Evolutionary conservation across 1,140 invertebrate species (phyloP), one percentile per base, ranked within the genome.

Genomic region (Nylanderia fulva): DNA sequence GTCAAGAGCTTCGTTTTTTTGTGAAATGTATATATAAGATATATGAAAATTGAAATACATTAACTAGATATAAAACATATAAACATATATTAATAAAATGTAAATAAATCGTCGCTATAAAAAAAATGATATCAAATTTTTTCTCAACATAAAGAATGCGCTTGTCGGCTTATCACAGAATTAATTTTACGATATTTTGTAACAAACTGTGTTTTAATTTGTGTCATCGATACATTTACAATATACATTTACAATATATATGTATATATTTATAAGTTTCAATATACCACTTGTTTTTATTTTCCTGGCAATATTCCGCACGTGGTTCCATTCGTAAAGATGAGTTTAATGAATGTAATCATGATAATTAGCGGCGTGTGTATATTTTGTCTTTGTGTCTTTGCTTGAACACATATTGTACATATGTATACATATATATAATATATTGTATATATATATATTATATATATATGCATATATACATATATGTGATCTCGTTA

Each of bases 181-280:
- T 24, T 27, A 72, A 60, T 6, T 18, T 58, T 15, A 33, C 15
- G 36, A 63, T 48, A 72, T 79, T 89, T 92, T 92, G 92, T 94
- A 94, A 94, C 93, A 94, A 94, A 94, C 91, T 91, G 90, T 92
- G 90, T 88, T 94, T 76, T 94, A 93, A 94, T 54, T 93, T 94
- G 90, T 93, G 91, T 94, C 86, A 91, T 94, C 87, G 91, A 92
- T 94, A 94, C 93, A 94, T 94, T 93, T 93, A 93, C 92, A 93
- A 93, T 93, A 93, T 93, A 94, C 90, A 92, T 93, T 94, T 93
- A 93, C 92, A 92, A 93, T 94, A 94, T 89, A 94, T 93, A 93
- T 93, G 91, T 91, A 93, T 93, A 93, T 92, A 92, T 92, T 88
- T 91, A 91, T 92, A 92, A 84, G 87, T 90, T 90, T 93, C 90